phyloP scores from a whole-genome alignment of 2,113 vertebrate genomes.

The Muntiacus reevesi region DNA sequence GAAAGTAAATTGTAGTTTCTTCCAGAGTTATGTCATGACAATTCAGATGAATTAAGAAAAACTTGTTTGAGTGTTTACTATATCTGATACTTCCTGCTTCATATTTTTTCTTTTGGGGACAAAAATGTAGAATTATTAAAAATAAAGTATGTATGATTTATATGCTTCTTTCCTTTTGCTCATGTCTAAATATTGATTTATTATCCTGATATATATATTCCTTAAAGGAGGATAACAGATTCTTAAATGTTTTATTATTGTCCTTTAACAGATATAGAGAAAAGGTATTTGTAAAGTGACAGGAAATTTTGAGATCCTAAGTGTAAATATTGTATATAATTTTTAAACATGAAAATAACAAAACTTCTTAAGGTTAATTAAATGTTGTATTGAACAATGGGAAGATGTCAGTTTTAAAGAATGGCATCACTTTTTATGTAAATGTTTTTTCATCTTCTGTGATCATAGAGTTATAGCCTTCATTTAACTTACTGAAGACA shows the following conservation, averaged over 20 bases:
- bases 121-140: background rate
- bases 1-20: background rate
- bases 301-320: background rate
- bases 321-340: background rate
- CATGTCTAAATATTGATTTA: background rate
- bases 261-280: background rate
- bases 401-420: background rate
- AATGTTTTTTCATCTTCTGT: background rate
- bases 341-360: background rate
- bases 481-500: background rate
- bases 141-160: background rate
- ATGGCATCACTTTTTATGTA: background rate
- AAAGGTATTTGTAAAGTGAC: background rate
- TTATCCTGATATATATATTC: background rate
- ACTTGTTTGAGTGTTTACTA: background rate
- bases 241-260: background rate
- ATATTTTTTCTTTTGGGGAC: background rate
- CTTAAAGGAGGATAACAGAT: background rate
- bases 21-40: background rate
- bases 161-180: background rate
- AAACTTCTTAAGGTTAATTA: background rate
- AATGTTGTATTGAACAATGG: background rate
- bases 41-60: background rate
- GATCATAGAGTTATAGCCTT: background rate
- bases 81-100: background rate